A percentile compares a stretch with the other conserved stretches of the same genome.
Evolutionary conservation across 2,888 invertebrate species (phyloP).

Genomic region (Lithophane semibrunnea): DNA sequence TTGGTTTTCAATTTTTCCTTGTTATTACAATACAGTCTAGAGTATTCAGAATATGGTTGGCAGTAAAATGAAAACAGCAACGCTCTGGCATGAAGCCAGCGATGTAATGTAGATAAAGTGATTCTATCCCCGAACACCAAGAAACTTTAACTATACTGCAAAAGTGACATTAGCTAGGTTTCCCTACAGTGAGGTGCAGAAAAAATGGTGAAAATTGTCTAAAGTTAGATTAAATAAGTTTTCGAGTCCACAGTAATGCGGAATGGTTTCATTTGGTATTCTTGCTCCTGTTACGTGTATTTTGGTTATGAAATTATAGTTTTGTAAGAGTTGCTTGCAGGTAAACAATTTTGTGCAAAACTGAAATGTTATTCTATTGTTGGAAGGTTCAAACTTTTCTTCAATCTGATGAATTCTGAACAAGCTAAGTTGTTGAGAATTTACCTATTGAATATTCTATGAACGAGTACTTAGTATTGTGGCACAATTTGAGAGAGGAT

Average conservation of each 20-base stretch:
- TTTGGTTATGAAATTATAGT: slow-evolving; percentile 57
- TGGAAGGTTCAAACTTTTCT: slow-evolving; percentile 19
- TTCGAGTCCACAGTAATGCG: slow-evolving; percentile 67
- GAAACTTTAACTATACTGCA: slow-evolving; percentile 72
- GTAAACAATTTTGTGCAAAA: slow-evolving; percentile 7
- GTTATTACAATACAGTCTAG: slow-evolving; percentile 66
- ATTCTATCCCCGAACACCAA: slow-evolving; percentile 75
- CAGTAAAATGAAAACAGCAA: slow-evolving; percentile 70
- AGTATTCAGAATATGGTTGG: slow-evolving; percentile 67
- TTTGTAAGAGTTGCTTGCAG: slow-evolving; percentile 26
- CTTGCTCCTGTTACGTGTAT: slow-evolving; percentile 47
- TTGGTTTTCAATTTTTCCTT: slow-evolving; percentile 67
- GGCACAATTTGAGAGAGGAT: neutral
- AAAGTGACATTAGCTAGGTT: slow-evolving; percentile 69
- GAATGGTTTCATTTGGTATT: slow-evolving; percentile 71
- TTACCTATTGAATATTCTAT: slow-evolving; percentile 41
- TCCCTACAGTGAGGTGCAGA: slow-evolving; percentile 41
- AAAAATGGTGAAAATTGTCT: slow-evolving; percentile 75
- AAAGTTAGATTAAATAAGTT: slow-evolving; percentile 85
- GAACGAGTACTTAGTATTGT: slow-evolving; percentile 9
- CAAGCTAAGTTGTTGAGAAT: slow-evolving; percentile 17
- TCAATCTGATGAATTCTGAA: slow-evolving; percentile 33
- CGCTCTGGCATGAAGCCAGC: slow-evolving; percentile 72
- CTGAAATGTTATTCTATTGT: slow-evolving; percentile 28
- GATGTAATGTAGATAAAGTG: slow-evolving; percentile 79